These are phyloP conservation scores for Vipera ursinii DNA, from an alignment of 2,797 vertebrate genomes.

Conservation along the genomic window DNA sequence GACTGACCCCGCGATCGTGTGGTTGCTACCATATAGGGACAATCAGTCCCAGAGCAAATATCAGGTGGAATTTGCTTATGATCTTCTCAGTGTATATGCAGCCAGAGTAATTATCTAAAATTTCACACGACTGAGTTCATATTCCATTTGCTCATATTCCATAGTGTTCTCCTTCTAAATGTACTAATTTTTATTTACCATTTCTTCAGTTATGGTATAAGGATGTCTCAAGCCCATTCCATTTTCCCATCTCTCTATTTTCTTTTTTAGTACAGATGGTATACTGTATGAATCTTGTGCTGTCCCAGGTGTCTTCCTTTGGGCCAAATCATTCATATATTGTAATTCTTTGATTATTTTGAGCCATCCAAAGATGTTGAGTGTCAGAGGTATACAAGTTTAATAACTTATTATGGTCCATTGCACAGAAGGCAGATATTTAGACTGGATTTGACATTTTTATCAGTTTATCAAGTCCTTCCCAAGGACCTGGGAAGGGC, in stretches of 20 bases:
- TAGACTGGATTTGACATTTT: not conserved
- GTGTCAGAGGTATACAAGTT: not conserved
- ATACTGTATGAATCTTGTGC: not conserved
- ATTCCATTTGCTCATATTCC: constrained; percentile 13
- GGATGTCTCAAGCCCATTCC: not conserved
- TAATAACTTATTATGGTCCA: not conserved
- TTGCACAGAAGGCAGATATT: not conserved
- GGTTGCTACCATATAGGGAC: not conserved
- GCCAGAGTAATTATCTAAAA: constrained; percentile 5
- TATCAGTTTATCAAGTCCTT: not conserved
- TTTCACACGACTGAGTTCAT: constrained; percentile 5
- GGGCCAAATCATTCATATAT: not conserved
- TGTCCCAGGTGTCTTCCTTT: not conserved
- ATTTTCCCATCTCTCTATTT: not conserved
- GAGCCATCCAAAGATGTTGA: not conserved
- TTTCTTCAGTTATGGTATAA: not conserved
- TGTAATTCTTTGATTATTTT: not conserved
- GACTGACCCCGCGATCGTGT: constrained; percentile 36
- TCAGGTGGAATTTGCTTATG: constrained; percentile 30
- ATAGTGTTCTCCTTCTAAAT: not conserved
- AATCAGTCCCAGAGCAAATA: constrained; percentile 32
- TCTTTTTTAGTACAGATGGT: not conserved
- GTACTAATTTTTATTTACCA: not conserved
- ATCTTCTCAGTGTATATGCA: not conserved
- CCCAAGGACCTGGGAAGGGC: not conserved